phyloP scores from a whole-genome alignment of 1,140 invertebrate genomes.

The Lasioglossum albipes region DNA sequence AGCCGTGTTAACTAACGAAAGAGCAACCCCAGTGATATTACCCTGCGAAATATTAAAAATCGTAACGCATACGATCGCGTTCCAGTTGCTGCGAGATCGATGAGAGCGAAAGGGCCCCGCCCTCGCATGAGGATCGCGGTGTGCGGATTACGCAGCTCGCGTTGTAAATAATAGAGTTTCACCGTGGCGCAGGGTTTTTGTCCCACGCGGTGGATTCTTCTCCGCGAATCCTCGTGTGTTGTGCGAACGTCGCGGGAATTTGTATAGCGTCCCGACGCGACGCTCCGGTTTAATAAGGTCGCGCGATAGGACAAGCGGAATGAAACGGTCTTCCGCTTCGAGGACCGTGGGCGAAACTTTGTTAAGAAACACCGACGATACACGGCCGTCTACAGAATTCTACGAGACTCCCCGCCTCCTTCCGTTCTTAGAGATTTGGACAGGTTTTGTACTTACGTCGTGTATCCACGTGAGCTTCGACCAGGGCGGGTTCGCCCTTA shows the following conservation, averaged over 20 bases:
- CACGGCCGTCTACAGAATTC: too few relatives aligned
- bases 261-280: neutral
- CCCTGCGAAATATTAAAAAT: too few relatives aligned
- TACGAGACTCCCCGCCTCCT: too few relatives aligned
- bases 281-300: conserved; percentile 1
- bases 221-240: neutral
- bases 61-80: too few relatives aligned
- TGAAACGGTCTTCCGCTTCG: neutral
- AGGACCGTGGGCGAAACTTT: conserved; percentile 1
- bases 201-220: conserved; percentile 6
- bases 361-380: conserved; percentile 15
- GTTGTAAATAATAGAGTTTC: conserved; percentile 21
- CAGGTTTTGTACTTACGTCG: conserved; percentile 85
- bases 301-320: neutral
- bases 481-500: conserved; percentile 91
- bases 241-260: neutral
- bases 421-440: too few relatives aligned
- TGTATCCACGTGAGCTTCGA: conserved; percentile 92
- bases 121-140: too few relatives aligned
- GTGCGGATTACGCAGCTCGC: conserved; percentile 26
- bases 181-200: neutral
- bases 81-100: too few relatives aligned
- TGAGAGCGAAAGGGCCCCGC: too few relatives aligned
- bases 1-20: too few relatives aligned
- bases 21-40: too few relatives aligned